Evolutionary conservation across 2,888 invertebrate genomes (phyloP).

Genomic region (Lepetodrilus schrolli): DNA sequence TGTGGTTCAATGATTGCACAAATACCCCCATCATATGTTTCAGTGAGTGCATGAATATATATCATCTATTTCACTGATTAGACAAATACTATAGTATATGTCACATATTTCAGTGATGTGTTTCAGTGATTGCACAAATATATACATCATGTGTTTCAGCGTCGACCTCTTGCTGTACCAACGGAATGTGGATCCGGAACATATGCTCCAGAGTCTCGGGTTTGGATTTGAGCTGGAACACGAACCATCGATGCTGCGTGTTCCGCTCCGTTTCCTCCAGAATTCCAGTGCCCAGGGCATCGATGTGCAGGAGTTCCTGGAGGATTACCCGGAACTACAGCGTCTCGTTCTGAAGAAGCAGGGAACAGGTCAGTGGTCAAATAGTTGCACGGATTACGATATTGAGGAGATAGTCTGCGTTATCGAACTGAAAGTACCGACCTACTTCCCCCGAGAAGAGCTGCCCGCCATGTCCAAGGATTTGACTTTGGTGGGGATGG

Average conservation of each 20-base stretch:
- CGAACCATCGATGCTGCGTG: constrained; percentile 77
- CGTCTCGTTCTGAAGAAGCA: constrained; percentile 44
- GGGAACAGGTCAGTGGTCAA: constrained; percentile 27
- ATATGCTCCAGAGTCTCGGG: constrained; percentile 83
- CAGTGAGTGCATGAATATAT: no score
- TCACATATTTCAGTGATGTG: no score
- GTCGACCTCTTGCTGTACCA: constrained; percentile 82
- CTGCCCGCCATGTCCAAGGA: not conserved
- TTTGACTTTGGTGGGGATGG: not conserved
- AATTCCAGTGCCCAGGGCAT: constrained; percentile 87
- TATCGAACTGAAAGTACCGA: not conserved
- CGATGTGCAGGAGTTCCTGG: constrained; percentile 83
- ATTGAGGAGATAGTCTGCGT: not conserved
- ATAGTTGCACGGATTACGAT: not conserved
- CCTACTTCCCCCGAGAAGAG: not conserved
- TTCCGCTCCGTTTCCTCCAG: constrained; percentile 87
- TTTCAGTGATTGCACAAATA: no score
- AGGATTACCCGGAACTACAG: constrained; percentile 54
- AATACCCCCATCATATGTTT: no score
- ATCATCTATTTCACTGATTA: no score
- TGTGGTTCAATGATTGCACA: no score
- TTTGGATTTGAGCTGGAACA: constrained; percentile 70
- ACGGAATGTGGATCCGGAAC: constrained; percentile 90
- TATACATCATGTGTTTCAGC: constrained; percentile 61
- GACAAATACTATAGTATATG: no score